phyloP scores from a whole-genome alignment of 2,113 vertebrate genomes.

The Calidris pygmaea region DNA sequence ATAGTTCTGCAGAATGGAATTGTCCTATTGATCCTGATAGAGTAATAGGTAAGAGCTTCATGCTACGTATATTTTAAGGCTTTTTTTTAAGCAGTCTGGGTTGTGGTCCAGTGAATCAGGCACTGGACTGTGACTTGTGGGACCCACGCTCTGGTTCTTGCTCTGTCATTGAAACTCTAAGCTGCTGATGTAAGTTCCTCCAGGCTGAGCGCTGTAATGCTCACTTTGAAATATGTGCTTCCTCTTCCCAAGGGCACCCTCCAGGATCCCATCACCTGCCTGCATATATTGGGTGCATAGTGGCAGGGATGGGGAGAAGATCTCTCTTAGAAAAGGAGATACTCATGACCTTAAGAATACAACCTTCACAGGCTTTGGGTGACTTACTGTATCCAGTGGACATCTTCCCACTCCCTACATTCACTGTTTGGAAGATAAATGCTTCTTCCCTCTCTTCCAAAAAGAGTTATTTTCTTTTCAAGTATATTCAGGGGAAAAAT shows the following conservation, averaged over 20 bases:
- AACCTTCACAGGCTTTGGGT: background rate
- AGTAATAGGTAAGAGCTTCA: slow-evolving; percentile 2
- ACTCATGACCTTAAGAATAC: background rate
- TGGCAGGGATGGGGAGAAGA: background rate
- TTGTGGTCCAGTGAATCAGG: background rate
- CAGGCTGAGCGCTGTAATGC: background rate
- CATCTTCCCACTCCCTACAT: background rate
- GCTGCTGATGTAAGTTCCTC: background rate
- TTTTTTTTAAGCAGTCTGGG: background rate
- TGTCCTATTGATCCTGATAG: slow-evolving; percentile 13
- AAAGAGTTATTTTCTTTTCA: background rate
- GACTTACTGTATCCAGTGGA: background rate
- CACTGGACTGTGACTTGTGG: background rate
- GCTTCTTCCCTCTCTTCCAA: background rate
- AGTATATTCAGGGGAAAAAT: background rate
- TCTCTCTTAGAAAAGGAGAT: background rate
- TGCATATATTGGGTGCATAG: background rate
- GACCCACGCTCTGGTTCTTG: background rate
- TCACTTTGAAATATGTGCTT: background rate
- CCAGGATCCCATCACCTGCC: background rate
- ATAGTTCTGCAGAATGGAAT: background rate
- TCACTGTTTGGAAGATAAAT: background rate
- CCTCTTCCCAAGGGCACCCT: background rate
- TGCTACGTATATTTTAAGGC: slow-evolving; percentile 21
- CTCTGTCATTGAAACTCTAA: slow-evolving; percentile 16